Percentiles rank a stretch among this genome's conserved stretches.
Evolutionary conservation across 2,888 invertebrate species (phyloP).

Genomic region (Amphipoea lucens): DNA sequence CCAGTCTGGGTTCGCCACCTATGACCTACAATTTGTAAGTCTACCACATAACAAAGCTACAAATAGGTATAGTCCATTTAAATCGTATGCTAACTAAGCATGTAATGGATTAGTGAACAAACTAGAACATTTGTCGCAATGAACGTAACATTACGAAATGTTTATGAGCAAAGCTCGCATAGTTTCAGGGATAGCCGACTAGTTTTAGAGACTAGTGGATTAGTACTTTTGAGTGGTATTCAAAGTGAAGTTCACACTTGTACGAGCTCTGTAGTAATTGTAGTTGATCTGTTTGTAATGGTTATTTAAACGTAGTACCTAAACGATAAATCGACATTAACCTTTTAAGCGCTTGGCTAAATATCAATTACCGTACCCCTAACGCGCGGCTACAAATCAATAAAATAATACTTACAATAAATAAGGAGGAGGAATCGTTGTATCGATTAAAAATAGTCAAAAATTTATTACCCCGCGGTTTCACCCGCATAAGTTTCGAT

Average conservation of each 20-base stretch:
- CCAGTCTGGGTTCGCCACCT: neutral
- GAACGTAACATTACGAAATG: neutral
- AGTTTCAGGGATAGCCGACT: neutral
- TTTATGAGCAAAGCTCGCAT: conserved; percentile 5
- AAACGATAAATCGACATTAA: too few relatives aligned
- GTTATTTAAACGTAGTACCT: too few relatives aligned
- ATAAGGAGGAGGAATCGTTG: too few relatives aligned
- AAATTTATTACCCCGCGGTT: too few relatives aligned
- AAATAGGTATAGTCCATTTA: neutral
- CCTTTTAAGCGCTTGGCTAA: too few relatives aligned
- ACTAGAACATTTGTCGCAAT: conserved; percentile 15
- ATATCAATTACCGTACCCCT: too few relatives aligned
- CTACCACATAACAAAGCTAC: neutral
- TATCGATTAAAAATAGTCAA: too few relatives aligned
- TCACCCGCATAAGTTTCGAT: too few relatives aligned
- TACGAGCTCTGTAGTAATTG: neutral
- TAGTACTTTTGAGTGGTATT: conserved; percentile 7
- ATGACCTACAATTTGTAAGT: neutral
- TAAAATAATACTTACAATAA: too few relatives aligned
- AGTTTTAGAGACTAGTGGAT: conserved; percentile 8
- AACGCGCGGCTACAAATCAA: too few relatives aligned
- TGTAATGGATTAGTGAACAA: conserved; percentile 15
- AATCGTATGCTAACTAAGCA: neutral
- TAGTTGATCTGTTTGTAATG: neutral
- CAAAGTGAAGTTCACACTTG: neutral